Conservation (phyloP, 2,797 vertebrate species). For the Paedocypris micromegethes region DNA sequence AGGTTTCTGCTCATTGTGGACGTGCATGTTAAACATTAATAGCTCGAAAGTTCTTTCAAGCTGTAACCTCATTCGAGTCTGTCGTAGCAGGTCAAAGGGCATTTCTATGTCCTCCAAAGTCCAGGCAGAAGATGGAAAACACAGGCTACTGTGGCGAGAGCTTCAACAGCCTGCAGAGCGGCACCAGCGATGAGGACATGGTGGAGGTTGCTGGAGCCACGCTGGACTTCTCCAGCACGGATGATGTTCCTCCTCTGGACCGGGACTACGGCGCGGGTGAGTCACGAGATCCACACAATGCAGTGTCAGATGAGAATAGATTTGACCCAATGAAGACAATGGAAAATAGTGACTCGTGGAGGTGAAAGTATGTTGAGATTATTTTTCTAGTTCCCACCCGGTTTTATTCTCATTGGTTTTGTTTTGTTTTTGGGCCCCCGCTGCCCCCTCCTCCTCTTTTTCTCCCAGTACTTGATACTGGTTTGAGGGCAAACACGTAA, state of each 20-base stretch:
- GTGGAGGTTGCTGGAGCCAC: constrained; percentile 75
- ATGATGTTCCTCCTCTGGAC: constrained; percentile 77
- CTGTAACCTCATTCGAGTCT: constrained; percentile 24
- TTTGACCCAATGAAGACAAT: not conserved
- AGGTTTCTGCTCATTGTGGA: constrained; percentile 9
- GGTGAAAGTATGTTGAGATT: constrained; percentile 8
- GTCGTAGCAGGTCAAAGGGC: constrained; percentile 30
- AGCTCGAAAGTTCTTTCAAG: constrained; percentile 16
- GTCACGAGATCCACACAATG: not conserved
- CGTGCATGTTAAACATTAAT: constrained; percentile 26
- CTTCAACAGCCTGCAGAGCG: constrained; percentile 70
- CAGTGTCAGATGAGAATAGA: not conserved
- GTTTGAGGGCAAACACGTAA: constrained; percentile 35
- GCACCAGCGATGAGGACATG: constrained; percentile 80
- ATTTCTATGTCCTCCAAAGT: constrained; percentile 23
- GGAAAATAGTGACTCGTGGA: not conserved
- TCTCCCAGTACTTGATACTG: constrained; percentile 25
- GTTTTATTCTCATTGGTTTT: constrained; percentile 9
- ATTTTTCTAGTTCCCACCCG: constrained; percentile 4
- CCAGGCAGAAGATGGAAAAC: constrained; percentile 65
- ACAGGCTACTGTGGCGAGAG: constrained; percentile 68
- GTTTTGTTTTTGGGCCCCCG: not conserved
- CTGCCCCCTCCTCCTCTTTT: not conserved
- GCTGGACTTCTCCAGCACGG: constrained; percentile 72
- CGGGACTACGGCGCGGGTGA: constrained; percentile 70